Evolutionary conservation across 1,140 invertebrate genomes (phyloP).

Genomic region (Trigoniulus corallinus): DNA sequence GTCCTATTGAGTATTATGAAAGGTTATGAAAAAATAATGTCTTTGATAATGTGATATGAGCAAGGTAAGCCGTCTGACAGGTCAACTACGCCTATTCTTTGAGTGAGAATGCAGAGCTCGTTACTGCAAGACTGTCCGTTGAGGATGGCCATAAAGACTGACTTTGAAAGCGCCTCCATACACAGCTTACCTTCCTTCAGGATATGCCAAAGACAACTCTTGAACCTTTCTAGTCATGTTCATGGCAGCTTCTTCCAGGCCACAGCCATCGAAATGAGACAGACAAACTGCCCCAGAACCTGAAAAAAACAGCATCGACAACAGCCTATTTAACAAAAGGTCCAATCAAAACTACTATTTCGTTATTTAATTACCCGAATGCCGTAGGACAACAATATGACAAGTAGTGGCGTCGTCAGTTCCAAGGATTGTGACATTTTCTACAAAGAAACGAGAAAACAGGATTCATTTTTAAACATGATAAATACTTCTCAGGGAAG

Average conservation of each 20-base stretch:
- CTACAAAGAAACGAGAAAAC: constrained; percentile 31
- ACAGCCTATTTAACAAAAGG: not conserved
- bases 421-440: constrained; percentile 74
- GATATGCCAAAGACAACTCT: constrained; percentile 62
- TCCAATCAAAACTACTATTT: not conserved
- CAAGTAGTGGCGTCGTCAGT: constrained; percentile 89
- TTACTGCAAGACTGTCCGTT: too few species aligned
- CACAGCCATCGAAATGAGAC: constrained; percentile 75
- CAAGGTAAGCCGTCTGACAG: too few species aligned
- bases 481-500: not conserved
- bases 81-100: too few species aligned
- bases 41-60: too few species aligned
- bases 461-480: not conserved
- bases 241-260: constrained; percentile 54
- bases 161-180: not conserved
- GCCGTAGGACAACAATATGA: constrained; percentile 71
- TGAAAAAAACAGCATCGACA: constrained; percentile 19
- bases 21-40: too few species aligned
- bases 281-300: constrained; percentile 72
- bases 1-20: too few species aligned
- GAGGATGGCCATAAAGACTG: not conserved
- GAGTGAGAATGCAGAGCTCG: too few species aligned
- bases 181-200: constrained; percentile 41
- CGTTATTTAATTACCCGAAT: constrained; percentile 47
- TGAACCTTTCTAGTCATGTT: constrained; percentile 64